phyloP scores from a whole-genome alignment of 1,140 invertebrate genomes.

The Nebria ingens region DNA sequence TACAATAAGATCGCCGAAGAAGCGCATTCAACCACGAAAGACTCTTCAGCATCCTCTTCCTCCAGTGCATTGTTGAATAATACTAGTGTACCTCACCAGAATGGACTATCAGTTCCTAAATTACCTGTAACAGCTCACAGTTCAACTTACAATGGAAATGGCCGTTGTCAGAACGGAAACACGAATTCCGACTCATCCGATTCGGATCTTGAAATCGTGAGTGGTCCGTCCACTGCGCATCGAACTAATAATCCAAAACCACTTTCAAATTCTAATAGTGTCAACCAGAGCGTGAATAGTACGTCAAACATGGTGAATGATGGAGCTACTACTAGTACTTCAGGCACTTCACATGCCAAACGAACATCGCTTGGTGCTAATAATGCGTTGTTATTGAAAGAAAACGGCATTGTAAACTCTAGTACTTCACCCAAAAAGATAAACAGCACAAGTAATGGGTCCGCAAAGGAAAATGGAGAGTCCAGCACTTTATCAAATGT shows the following conservation, averaged over 20 bases:
- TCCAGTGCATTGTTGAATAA: slow-evolving; percentile 24
- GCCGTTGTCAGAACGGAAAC: not conserved
- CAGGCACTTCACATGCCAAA: no score
- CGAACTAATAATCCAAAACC: not conserved
- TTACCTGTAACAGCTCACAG: not conserved
- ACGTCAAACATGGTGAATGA: no score
- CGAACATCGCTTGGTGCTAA: no score
- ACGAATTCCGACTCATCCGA: not conserved
- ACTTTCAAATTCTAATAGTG: not conserved
- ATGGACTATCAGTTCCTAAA: slow-evolving; percentile 28
- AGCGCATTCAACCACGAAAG: not conserved
- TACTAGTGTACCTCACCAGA: slow-evolving; percentile 34
- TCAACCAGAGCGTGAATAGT: not conserved
- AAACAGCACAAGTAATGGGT: no score
- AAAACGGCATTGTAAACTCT: no score
- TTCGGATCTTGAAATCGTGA: not conserved
- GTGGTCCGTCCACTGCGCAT: not conserved
- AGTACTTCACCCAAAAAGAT: no score
- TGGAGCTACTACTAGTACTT: no score
- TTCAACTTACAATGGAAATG: not conserved
- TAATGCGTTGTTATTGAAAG: no score
- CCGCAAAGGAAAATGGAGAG: no score
- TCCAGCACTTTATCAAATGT: no score
- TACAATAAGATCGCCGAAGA: slow-evolving; percentile 27
- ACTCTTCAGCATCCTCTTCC: no score